Conservation (phyloP, 2,113 vertebrate genomes). For the Tauraco erythrolophus region DNA sequence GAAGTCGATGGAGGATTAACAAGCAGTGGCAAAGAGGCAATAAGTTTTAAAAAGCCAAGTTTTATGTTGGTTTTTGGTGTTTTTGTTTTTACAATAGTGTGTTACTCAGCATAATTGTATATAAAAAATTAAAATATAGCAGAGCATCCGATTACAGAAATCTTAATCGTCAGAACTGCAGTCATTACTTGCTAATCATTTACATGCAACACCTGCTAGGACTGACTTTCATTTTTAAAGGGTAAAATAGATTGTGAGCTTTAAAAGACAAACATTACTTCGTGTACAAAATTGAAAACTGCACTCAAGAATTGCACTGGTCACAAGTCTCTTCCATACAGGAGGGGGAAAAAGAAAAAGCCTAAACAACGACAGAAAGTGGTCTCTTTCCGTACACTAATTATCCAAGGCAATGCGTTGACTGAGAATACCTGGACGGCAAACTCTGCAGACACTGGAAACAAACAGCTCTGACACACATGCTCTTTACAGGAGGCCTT, state of each 20-base stretch:
- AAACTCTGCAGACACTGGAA: conserved; percentile 36
- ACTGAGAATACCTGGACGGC: conserved; percentile 46
- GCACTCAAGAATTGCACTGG: conserved; percentile 71
- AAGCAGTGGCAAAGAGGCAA: conserved; percentile 78
- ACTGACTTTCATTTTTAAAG: conserved; percentile 52
- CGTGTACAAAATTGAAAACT: conserved; percentile 60
- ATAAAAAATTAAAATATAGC: conserved; percentile 77
- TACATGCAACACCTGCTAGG: conserved; percentile 79
- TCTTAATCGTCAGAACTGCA: conserved; percentile 71
- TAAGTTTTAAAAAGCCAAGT: conserved; percentile 74
- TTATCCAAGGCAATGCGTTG: conserved; percentile 56
- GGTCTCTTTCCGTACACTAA: neutral
- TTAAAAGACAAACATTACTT: conserved; percentile 69
- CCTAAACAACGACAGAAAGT: conserved; percentile 22
- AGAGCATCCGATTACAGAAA: conserved; percentile 75
- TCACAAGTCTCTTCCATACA: conserved; percentile 68
- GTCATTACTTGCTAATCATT: conserved; percentile 70
- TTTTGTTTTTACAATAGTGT: conserved; percentile 60
- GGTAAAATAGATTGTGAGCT: conserved; percentile 59
- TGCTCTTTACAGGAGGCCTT: conserved; percentile 38
- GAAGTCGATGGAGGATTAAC: conserved; percentile 70
- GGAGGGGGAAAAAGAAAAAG: neutral
- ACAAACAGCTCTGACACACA: neutral
- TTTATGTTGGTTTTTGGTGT: neutral
- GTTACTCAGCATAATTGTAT: conserved; percentile 77